Evolutionary conservation across 2,797 vertebrate genomes (phyloP).

Genomic region (Eutrigla gurnardus): DNA sequence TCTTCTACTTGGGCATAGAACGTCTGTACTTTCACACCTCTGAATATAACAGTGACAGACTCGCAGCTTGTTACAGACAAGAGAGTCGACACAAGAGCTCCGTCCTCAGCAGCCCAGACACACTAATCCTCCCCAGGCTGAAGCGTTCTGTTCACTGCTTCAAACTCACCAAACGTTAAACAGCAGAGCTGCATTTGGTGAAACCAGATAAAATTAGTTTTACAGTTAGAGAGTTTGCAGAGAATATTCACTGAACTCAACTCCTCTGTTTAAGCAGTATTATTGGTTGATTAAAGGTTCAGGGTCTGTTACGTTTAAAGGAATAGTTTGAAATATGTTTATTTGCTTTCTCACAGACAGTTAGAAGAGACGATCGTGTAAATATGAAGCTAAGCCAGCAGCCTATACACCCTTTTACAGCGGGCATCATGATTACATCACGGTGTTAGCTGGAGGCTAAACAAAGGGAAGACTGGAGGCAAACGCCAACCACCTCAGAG

Average conservation of each 20-base stretch:
- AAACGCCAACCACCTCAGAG: too few species aligned
- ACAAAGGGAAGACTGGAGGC: too few species aligned
- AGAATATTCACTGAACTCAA: constrained; percentile 1
- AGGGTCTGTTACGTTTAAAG: background rate
- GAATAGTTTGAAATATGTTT: background rate
- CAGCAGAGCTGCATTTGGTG: background rate
- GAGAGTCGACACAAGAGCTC: constrained; percentile 24
- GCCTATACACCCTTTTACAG: background rate
- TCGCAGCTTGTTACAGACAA: constrained; percentile 23
- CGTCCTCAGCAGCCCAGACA: constrained; percentile 31
- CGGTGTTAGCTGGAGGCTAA: background rate
- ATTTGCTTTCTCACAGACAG: background rate
- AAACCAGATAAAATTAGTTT: constrained; percentile 12
- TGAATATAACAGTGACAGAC: constrained; percentile 13
- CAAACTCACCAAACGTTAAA: constrained; percentile 27
- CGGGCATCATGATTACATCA: background rate
- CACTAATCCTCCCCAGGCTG: constrained; percentile 24
- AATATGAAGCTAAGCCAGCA: background rate
- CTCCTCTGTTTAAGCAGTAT: constrained; percentile 1
- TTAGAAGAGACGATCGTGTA: background rate
- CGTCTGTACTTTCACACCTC: too few species aligned
- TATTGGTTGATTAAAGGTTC: background rate
- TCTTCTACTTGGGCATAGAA: too few species aligned
- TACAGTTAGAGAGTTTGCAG: background rate
- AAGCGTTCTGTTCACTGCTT: constrained; percentile 28